These are phyloP conservation scores for Casuarius casuarius DNA, from an alignment of 2,113 vertebrate genomes.

Conservation along the genomic window DNA sequence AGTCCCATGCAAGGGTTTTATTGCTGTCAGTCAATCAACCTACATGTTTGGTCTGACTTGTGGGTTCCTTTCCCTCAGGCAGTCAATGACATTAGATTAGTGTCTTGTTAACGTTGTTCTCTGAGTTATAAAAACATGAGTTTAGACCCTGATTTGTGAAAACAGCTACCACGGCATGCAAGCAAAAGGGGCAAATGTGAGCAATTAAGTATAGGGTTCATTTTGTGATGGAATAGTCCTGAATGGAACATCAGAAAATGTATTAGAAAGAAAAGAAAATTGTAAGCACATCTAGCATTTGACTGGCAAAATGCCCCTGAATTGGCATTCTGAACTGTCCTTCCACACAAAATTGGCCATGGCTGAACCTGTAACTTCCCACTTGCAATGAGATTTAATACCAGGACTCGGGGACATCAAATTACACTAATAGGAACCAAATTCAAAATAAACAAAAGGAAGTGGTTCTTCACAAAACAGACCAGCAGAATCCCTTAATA, in stretches of 20 bases:
- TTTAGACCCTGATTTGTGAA: background rate
- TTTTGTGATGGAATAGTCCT: background rate
- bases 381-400: background rate
- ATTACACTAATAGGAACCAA: background rate
- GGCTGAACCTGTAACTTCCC: background rate
- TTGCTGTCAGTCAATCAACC: slow-evolving; percentile 47
- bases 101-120: slow-evolving; percentile 1
- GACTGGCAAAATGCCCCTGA: background rate
- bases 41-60: background rate
- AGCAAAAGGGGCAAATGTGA: background rate
- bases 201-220: background rate
- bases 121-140: background rate
- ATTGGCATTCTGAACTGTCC: background rate
- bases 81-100: background rate
- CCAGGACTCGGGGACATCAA: background rate
- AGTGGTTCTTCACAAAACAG: background rate
- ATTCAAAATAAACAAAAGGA: background rate
- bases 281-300: background rate
- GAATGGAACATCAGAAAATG: background rate
- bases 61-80: slow-evolving; percentile 10
- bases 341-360: background rate
- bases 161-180: background rate
- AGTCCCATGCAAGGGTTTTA: background rate
- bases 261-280: background rate
- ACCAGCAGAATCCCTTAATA: background rate